These are phyloP conservation scores for Drosophila pandora DNA, from an alignment of 1,140 invertebrate genomes.

Conservation along the genomic window DNA sequence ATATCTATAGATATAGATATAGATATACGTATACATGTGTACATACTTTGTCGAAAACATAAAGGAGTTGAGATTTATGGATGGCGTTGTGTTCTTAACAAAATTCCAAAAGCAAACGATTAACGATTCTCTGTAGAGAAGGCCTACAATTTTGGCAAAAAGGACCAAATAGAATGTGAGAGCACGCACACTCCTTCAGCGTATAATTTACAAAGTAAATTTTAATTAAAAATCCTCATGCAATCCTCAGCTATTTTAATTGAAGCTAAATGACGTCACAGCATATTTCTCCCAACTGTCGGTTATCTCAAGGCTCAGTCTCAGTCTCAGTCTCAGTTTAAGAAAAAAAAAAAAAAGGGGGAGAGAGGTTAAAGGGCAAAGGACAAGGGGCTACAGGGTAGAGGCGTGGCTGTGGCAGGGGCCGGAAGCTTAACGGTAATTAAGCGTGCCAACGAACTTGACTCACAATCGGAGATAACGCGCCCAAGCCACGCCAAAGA, in stretches of 20 bases:
- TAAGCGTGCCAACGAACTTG: conserved; percentile 69
- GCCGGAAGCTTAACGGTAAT: conserved; percentile 43
- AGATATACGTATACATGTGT: neutral
- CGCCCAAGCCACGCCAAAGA: conserved; percentile 53
- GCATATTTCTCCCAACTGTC: conserved; percentile 49
- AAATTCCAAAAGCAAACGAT: conserved; percentile 6
- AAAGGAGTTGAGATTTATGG: conserved; percentile 4
- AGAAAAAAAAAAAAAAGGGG: neutral
- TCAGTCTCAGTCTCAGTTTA: neutral
- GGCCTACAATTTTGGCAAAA: neutral
- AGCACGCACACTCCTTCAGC: conserved; percentile 66
- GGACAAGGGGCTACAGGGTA: neutral
- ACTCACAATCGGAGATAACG: conserved; percentile 55
- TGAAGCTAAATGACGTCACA: conserved; percentile 75
- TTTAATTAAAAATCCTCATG: conserved; percentile 80
- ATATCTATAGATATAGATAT: too few relatives aligned
- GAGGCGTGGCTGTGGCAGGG: neutral
- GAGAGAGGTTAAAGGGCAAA: too few relatives aligned
- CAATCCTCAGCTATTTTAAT: conserved; percentile 79
- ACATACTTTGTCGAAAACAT: neutral
- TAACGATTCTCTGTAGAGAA: neutral
- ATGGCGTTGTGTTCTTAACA: neutral
- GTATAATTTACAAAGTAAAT: conserved; percentile 80
- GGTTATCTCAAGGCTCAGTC: conserved; percentile 5
- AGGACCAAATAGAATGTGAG: conserved; percentile 29